phyloP scores from a whole-genome alignment of 2,797 vertebrate species.

The Argentina silus region DNA sequence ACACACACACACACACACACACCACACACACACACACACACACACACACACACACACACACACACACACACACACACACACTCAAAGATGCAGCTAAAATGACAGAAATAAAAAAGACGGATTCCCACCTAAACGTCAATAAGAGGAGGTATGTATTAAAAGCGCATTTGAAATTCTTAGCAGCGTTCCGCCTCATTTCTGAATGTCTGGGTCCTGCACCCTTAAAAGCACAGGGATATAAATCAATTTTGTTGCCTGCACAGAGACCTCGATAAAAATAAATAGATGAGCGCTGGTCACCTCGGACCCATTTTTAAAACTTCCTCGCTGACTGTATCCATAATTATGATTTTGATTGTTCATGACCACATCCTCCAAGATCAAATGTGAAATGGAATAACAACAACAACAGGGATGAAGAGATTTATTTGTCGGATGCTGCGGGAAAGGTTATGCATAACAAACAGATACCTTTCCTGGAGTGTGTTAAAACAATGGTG shows the following conservation, averaged over 20 bases:
- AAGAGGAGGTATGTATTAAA: slow-evolving; percentile 82
- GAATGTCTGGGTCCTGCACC: slow-evolving; percentile 79
- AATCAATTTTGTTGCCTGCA: slow-evolving; percentile 78
- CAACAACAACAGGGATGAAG: slow-evolving; percentile 51
- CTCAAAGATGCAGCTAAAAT: slow-evolving; percentile 65
- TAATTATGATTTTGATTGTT: slow-evolving; percentile 80
- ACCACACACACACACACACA: slow-evolving; percentile 22
- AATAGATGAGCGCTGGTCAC: slow-evolving; percentile 80
- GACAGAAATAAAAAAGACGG: slow-evolving; percentile 82
- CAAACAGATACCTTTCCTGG: slow-evolving; percentile 59
- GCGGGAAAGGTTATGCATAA: slow-evolving; percentile 60
- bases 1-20: slow-evolving; percentile 34
- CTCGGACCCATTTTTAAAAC: slow-evolving; percentile 75
- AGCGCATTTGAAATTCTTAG: slow-evolving; percentile 85
- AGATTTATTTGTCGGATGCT: slow-evolving; percentile 67
- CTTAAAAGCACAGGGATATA: slow-evolving; percentile 80
- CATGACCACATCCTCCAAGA: slow-evolving; percentile 69
- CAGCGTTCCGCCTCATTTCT: slow-evolving; percentile 78
- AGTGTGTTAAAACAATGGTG: slow-evolving; percentile 31
- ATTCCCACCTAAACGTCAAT: slow-evolving; percentile 83
- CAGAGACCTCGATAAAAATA: slow-evolving; percentile 79
- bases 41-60: slow-evolving; percentile 24
- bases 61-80: slow-evolving; percentile 16
- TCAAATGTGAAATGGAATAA: slow-evolving; percentile 69
- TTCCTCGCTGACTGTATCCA: slow-evolving; percentile 67